A percentile compares a stretch with the other conserved stretches of the same genome.
Conservation (phyloP, 2,888 invertebrate genomes). For the Troides oblongomaculatus region DNA sequence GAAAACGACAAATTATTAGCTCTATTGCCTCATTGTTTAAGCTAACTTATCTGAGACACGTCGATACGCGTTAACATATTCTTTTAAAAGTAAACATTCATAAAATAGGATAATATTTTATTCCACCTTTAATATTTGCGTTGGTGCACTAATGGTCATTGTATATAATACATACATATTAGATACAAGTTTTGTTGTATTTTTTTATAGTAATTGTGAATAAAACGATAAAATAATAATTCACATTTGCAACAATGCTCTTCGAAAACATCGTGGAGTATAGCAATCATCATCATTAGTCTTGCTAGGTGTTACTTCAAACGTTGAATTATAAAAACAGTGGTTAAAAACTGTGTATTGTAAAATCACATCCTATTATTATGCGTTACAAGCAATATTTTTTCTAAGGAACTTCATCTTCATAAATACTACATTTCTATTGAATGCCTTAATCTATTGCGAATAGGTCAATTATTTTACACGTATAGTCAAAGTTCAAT, state of each 20-base stretch:
- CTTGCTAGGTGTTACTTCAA: conserved; percentile 4
- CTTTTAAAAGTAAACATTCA: too few species aligned
- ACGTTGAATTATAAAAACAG: conserved; percentile 6
- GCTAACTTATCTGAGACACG: too few species aligned
- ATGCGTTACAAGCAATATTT: conserved; percentile 23
- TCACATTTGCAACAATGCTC: background rate
- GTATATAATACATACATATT: background rate
- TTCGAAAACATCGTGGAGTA: background rate
- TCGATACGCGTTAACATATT: too few species aligned
- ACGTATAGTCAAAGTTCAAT: too few species aligned
- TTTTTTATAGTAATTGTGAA: too few species aligned
- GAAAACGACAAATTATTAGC: too few species aligned
- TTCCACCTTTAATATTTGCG: background rate
- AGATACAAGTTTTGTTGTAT: too few species aligned
- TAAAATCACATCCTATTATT: conserved; percentile 21
- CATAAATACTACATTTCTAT: too few species aligned
- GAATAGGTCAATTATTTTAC: too few species aligned
- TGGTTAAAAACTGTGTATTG: conserved; percentile 13
- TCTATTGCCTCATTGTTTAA: too few species aligned
- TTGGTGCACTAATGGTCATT: background rate
- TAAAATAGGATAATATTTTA: too few species aligned
- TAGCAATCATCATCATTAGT: conserved; percentile 8
- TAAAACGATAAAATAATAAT: conserved; percentile 1
- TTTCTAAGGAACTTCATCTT: conserved; percentile 8
- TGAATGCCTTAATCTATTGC: too few species aligned